Base-by-base conservation (phyloP, 2,797 vertebrate species). In the Sebastes alutus region DNA sequence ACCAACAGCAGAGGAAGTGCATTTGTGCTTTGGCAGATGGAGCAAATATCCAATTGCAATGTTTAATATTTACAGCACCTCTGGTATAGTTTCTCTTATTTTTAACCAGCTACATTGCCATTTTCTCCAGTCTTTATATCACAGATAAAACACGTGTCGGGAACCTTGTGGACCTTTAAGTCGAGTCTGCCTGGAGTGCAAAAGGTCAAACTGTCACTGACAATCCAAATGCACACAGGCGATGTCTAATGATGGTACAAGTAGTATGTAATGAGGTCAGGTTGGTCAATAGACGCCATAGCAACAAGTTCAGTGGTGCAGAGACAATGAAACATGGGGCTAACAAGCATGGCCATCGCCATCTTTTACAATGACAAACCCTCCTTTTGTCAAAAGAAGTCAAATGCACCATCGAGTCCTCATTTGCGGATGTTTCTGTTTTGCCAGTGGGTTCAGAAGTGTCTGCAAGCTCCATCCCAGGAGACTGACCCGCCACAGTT, bases 201-300 rank as follows among this genome's bases (percentile, higher is more conserved):
- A 73, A 79, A 79, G 73, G 76, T 87, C 78, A 72, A 75, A 73
- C 63, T 65, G 81, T 75, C 81, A 72, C 33, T 3, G 65, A 30
- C 16, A 14, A 71, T 74, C 67, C 54, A 14, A 75, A 74, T 59
- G 55, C 69, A 70, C 78, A 64, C 32, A 9, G 64, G 14, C 14
- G 33, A 81, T 56, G 59, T 65, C 56, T 32, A 27, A 10, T 38
- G 81, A 70, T 29, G 67, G 22, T 7, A 27, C 70, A 69, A 13
- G 35, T 7, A 9, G 27, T 27, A 75, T 38, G 29, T 75, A 84
- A 89, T 61, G 76, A 87, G 78, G 75, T 78, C 86, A 81, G 22
- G 11, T n/a, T 64, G 54, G 87, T 89, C 88, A 58, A 92, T 88
- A 80, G 32, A 6, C 23, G 42, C 75, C 80, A 75, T 16, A 20